Conservation (phyloP, 2,888 invertebrate genomes). For the Leucophora obtusa region DNA sequence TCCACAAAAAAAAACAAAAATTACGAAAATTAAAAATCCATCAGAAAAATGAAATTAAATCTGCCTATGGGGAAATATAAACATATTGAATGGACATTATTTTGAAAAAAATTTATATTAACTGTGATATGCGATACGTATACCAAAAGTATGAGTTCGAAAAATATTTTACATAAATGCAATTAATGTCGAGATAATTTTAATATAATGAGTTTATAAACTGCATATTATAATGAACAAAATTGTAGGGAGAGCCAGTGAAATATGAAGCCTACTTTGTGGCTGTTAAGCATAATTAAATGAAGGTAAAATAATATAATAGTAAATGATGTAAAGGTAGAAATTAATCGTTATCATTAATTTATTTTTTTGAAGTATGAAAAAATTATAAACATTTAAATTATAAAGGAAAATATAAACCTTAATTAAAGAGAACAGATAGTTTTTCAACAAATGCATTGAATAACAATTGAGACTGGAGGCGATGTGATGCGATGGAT, state of each 20-base stretch:
- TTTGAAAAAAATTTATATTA: conserved; percentile 24
- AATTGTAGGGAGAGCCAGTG: neutral
- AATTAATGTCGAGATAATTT: conserved; percentile 56
- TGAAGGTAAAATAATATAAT: conserved; percentile 1
- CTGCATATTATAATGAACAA: conserved; percentile 44
- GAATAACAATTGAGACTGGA: no score
- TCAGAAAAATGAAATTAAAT: conserved; percentile 53
- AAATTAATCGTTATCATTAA: neutral
- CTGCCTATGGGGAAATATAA: conserved; percentile 39
- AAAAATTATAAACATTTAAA: no score
- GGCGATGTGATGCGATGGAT: no score
- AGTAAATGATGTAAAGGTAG: neutral
- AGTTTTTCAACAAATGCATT: no score
- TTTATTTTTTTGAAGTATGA: neutral
- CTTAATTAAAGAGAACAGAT: no score
- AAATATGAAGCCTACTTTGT: conserved; percentile 44
- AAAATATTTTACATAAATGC: conserved; percentile 36
- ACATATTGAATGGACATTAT: conserved; percentile 35
- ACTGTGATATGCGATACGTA: conserved; percentile 45
- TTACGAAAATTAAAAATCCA: conserved; percentile 48
- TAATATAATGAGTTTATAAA: conserved; percentile 61
- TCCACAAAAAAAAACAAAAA: neutral
- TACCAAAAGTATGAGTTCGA: neutral
- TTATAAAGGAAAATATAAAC: no score
- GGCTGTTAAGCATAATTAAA: conserved; percentile 48